These are phyloP conservation scores for Protosalanx chinensis DNA, from an alignment of 2,797 vertebrate genomes.

Conservation along the genomic window DNA sequence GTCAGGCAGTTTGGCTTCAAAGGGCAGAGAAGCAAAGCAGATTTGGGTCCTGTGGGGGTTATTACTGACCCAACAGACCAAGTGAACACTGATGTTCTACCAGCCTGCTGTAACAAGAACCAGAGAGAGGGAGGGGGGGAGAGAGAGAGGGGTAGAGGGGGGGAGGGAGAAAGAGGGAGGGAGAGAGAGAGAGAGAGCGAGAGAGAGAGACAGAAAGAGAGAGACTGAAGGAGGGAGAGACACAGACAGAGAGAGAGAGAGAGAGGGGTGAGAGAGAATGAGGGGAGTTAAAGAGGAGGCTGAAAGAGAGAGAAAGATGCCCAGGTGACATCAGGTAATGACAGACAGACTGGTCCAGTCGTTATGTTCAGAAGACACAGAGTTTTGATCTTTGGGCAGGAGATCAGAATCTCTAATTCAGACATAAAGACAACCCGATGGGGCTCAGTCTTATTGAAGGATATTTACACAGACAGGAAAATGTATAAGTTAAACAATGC, in stretches of 20 bases:
- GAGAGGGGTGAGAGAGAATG: constrained; percentile 24
- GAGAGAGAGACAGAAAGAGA: not conserved
- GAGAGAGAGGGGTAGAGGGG: constrained; percentile 25
- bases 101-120: constrained; percentile 43
- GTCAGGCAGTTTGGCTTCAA: constrained; percentile 51
- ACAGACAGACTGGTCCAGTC: constrained; percentile 8
- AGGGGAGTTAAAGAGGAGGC: too few species aligned
- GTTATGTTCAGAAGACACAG: not conserved
- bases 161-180: not conserved
- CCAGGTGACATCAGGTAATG: not conserved
- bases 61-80: constrained; percentile 34
- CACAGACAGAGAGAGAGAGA: not conserved
- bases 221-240: not conserved
- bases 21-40: constrained; percentile 46
- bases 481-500: constrained; percentile 40
- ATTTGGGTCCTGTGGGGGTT: constrained; percentile 33
- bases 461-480: constrained; percentile 25
- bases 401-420: constrained; percentile 7
- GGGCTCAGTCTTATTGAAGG: constrained; percentile 10
- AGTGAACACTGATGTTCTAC: constrained; percentile 27
- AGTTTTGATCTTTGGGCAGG: constrained; percentile 8
- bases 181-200: not conserved
- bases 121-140: constrained; percentile 14
- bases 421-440: constrained; percentile 33
- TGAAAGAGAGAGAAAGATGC: constrained; percentile 2